Base-by-base conservation (phyloP, 2,797 vertebrate genomes). In the Alfaro cultratus region DNA sequence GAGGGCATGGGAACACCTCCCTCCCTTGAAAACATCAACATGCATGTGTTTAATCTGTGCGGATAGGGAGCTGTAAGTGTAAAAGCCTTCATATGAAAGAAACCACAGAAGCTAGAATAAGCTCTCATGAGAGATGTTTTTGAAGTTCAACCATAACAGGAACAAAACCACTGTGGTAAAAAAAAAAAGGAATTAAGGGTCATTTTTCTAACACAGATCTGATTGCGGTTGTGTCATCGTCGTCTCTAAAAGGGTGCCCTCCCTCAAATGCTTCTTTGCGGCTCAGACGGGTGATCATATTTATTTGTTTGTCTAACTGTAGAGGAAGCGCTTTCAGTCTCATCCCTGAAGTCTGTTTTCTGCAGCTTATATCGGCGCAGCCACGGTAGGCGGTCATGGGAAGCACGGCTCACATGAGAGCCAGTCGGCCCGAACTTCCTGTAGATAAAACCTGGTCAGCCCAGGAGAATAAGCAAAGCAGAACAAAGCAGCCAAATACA, bases 371-470 rank as follows among this genome's bases (percentile, higher is more conserved):
- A 89, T 90, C 91, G 85, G 85, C 76, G 4, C 76, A 31, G 84
- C 81, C 36, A 83, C 78, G 46, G 86, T 51, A 80, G 90, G 90
- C 76, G 77, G 91, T 90, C 90, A 91, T 86, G 91, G 95, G 93
- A 95, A 95, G 90, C 85, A 94, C 80, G 93, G 93, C 92, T 95
- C 89, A 94, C 92, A 90, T 95, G 93, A 95, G 88, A 88, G 84
- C 89, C 89, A 95, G 90, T 94, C 85, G 89, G 91, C 92, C 90
- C 91, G 92, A 94, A 94, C 93, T 95, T 96, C 94, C 94, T 95
- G 94, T 88, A 92, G 94, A 95, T 95, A 94, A 95, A 94, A 93
- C 89, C 89, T 89, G 86, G 79, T 84, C 80, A n/a, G 90, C 90
- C 87, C 85, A 55, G 87, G 87, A 92, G 92, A 93, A 87, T 90